Base-by-base conservation (phyloP, 2,797 vertebrate genomes). In the Parauchenoglanis ngamensis region DNA sequence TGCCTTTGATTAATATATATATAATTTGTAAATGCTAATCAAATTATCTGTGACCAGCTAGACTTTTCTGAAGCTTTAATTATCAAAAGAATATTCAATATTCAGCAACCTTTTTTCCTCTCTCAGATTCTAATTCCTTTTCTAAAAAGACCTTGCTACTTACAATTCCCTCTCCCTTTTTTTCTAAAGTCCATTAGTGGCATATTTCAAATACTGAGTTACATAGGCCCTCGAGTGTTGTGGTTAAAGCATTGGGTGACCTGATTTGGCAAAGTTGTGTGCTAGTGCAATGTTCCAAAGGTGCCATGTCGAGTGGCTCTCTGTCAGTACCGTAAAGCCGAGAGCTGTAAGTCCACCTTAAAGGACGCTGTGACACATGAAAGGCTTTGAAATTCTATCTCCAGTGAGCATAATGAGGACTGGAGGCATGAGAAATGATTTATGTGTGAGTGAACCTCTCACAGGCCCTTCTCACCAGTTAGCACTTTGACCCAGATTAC, bases 401-500 rank as follows among this genome's bases (percentile, higher is more conserved):
- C 88, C 31, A 56, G 85, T 17, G 84, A 89, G 89, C 75, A 15
- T 93, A 93, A 94, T 92, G 91, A 94, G 91, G 86, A 92, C 35
- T 63, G 81, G 87, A 90, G 89, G 90, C 82, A 75, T 89, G 89
- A 93, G 93, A 90, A 93, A 92, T 91, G 91, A 93, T 92, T 92
- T 92, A 90, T 91, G 89, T 79, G 91, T 84, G 88, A 91, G 90
- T 78, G 82, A 92, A 89, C 86, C 88, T 93, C 93, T 95, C 90
- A 86, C 82, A 90, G 92, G 93, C 91, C 89, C 90, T 89, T 91
- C 92, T 88, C 73, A 93, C 92, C 92, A 90, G 92, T 95, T 95
- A 94, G 91, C 92, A 92, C 94, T 94, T 90, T 95, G 95, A 94
- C 95, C 95, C 93, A 95, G 94, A 96, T 95, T 94, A 95, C 90